Evolutionary conservation across 2,888 invertebrate genomes (phyloP), one percentile per base, ranked within the genome.

Genomic region (Lagria hirta): DNA sequence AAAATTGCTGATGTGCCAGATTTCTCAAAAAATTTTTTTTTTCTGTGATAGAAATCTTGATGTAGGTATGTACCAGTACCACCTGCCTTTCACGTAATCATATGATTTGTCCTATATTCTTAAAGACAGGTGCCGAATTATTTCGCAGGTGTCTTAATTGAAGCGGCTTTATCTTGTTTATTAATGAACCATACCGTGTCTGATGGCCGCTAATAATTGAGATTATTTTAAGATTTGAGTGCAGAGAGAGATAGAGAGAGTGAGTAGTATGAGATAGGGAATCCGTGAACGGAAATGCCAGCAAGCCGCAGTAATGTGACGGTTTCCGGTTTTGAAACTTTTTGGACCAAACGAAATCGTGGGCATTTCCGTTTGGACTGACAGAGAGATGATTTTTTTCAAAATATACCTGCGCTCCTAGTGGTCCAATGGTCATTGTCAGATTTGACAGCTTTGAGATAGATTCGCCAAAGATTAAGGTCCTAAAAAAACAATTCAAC

Each of bases 231-330:
- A 43, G 43, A 43, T 43, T 43, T 34, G 8, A 21, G 13, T 16
- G 34, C 15, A 11, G 21, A 24, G 11, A 32, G 22, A 43, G 14
- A 29, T 17, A 35, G 28, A 26, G 35, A n/a, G n/a, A n/a, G n/a
- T n/a, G n/a, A n/a, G n/a, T n/a, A n/a, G n/a, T n/a, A n/a, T n/a
- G n/a, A n/a, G n/a, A n/a, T n/a, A n/a, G 37, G 41, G 30, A 30
- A 42, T 37, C 32, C 27, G 35, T 14, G 38, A 49, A 44, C 52
- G 52, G 52, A 52, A 52, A 52, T 52, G 44, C 52, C 49, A 36
- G 42, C 37, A 44, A 47, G 45, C 44, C 52, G 38, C 45, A 51
- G 45, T 35, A 46, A 51, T 51, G 51, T 46, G 20, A 42, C 43
- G 42, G 43, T 45, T 51, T 52, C 48, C 48, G 52, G 51, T 43